A percentile compares a stretch with the other conserved stretches of the same genome.
These are phyloP conservation scores for Lampris megalopsis DNA, from an alignment of 2,113 vertebrate genomes.

Conservation along the genomic window DNA sequence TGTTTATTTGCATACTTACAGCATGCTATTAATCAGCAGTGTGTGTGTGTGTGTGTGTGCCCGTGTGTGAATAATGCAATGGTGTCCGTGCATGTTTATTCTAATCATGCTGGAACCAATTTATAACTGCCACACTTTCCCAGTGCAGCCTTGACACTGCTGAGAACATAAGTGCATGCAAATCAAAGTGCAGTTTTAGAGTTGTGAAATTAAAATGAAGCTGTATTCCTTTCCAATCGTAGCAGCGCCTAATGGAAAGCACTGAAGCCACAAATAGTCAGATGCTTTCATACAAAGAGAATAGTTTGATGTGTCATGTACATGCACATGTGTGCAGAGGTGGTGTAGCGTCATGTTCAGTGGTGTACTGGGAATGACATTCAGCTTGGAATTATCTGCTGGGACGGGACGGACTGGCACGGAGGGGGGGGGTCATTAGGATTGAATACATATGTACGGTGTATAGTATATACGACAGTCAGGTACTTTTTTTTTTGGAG, in stretches of 20 bases:
- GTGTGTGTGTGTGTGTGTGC: neutral
- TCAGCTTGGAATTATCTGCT: no score
- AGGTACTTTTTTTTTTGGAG: no score
- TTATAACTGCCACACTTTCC: slow-evolving; percentile 25
- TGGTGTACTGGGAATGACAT: no score
- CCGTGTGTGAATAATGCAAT: slow-evolving; percentile 1
- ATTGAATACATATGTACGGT: no score
- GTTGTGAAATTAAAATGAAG: slow-evolving; percentile 46
- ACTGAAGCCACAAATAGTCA: slow-evolving; percentile 54
- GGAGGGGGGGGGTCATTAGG: no score
- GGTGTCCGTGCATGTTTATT: slow-evolving; percentile 23
- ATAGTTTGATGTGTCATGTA: slow-evolving; percentile 20
- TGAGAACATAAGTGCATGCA: slow-evolving; percentile 19
- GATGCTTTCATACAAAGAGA: slow-evolving; percentile 46
- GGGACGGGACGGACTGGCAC: no score
- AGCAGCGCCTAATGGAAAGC: slow-evolving; percentile 47
- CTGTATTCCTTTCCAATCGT: slow-evolving; percentile 39
- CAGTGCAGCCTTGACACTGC: neutral
- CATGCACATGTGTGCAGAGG: neutral
- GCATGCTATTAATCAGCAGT: neutral
- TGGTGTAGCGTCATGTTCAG: neutral
- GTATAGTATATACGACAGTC: no score
- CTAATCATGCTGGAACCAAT: slow-evolving; percentile 38
- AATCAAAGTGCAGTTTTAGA: slow-evolving; percentile 34
- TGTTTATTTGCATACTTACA: slow-evolving; percentile 35